These are phyloP conservation scores for Rotaria magnacalcarata DNA, from an alignment of 2,888 invertebrate species.

Conservation along the genomic window DNA sequence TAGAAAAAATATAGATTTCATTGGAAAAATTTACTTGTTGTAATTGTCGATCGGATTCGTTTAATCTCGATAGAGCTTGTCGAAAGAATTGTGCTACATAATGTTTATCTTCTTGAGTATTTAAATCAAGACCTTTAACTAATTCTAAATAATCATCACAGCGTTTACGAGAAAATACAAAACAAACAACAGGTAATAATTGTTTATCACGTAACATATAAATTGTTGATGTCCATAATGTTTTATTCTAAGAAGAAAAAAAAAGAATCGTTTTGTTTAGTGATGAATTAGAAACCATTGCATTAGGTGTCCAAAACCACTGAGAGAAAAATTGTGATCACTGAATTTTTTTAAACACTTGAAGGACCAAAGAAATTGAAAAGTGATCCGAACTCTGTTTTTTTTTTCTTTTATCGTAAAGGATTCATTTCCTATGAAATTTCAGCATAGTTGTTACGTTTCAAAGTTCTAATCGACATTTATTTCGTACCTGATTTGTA, in stretches of 20 bases:
- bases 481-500: neutral
- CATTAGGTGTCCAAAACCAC: too few relatives aligned
- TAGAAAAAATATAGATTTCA: neutral
- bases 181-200: slow-evolving; percentile 83
- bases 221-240: slow-evolving; percentile 54
- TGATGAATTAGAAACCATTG: too few relatives aligned
- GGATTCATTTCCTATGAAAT: too few relatives aligned
- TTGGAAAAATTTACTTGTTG: slow-evolving; percentile 67
- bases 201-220: slow-evolving; percentile 65
- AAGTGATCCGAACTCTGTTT: too few relatives aligned
- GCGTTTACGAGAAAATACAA: slow-evolving; percentile 79
- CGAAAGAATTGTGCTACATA: slow-evolving; percentile 80
- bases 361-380: too few relatives aligned
- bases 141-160: slow-evolving; percentile 63
- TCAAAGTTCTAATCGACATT: neutral
- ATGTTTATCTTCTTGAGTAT: slow-evolving; percentile 76
- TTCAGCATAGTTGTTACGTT: too few relatives aligned
- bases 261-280: too few relatives aligned
- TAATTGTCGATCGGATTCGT: slow-evolving; percentile 77
- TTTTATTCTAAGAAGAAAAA: slow-evolving; percentile 50
- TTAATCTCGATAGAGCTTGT: slow-evolving; percentile 74
- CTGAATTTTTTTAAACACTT: too few relatives aligned
- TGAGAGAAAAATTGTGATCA: too few relatives aligned
- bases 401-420: too few relatives aligned
- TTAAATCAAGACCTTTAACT: slow-evolving; percentile 67